Evolutionary conservation across 2,797 vertebrate species (phyloP).

Genomic region (Helarctos malayanus): DNA sequence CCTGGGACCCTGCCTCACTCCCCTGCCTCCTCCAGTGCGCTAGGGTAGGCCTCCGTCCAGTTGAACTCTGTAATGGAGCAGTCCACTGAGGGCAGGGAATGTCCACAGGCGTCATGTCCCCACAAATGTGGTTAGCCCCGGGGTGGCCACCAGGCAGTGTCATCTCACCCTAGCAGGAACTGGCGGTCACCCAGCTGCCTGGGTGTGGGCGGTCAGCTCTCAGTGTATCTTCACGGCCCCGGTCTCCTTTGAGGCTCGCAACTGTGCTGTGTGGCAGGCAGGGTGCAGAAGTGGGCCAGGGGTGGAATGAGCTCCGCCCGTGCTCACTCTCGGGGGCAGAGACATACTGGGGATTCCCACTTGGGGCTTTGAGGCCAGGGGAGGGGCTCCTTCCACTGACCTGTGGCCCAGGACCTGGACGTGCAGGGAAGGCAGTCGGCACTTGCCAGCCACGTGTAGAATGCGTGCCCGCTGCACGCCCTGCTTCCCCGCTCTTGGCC

Average conservation of each 20-base stretch:
- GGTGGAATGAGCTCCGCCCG: accelerated
- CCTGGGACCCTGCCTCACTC: accelerated
- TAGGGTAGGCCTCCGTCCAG: accelerated
- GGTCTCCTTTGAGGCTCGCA: neutral
- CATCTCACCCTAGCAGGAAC: constrained; percentile 34
- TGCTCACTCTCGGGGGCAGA: neutral
- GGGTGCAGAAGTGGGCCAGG: neutral
- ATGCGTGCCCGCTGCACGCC: neutral
- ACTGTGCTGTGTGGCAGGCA: neutral
- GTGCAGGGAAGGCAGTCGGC: accelerated
- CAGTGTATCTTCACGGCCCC: accelerated
- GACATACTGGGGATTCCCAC: accelerated
- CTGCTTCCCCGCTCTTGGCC: neutral
- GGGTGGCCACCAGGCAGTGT: neutral
- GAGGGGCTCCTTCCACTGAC: neutral
- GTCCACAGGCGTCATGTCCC: neutral
- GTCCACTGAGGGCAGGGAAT: no score
- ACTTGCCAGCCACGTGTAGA: accelerated
- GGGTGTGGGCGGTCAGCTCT: neutral
- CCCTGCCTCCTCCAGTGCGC: accelerated
- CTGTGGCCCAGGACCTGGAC: accelerated
- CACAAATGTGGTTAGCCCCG: neutral
- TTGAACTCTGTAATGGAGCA: accelerated
- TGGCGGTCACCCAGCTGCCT: constrained; percentile 83
- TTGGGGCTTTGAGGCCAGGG: neutral